phyloP scores from a whole-genome alignment of 2,888 invertebrate species.

The Prosapia bicincta region DNA sequence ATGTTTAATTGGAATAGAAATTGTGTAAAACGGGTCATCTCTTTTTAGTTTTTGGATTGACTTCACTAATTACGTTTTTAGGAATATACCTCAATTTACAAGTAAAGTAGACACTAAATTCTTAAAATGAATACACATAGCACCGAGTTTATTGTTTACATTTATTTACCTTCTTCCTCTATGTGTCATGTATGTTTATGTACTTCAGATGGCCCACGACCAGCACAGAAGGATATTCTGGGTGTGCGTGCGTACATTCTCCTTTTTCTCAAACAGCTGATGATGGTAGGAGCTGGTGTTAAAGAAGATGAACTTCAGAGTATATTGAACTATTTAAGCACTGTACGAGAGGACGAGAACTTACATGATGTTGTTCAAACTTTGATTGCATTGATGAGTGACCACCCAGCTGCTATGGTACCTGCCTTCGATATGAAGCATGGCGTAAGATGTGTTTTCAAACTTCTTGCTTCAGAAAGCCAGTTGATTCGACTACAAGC shows the following conservation, averaged over 20 bases:
- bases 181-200: slow-evolving; percentile 30
- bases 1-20: too few relatives aligned
- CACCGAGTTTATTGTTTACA: too few relatives aligned
- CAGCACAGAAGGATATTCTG: slow-evolving; percentile 90
- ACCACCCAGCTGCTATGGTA: slow-evolving; percentile 98
- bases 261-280: slow-evolving; percentile 91
- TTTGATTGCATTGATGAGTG: slow-evolving; percentile 95
- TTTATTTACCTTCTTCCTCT: too few relatives aligned
- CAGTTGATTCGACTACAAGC: slow-evolving; percentile 95
- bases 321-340: slow-evolving; percentile 87
- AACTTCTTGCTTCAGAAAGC: slow-evolving; percentile 91
- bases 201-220: slow-evolving; percentile 84
- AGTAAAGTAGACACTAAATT: too few relatives aligned
- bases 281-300: slow-evolving; percentile 94
- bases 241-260: slow-evolving; percentile 93
- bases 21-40: too few relatives aligned
- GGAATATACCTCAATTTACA: too few relatives aligned
- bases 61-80: too few relatives aligned
- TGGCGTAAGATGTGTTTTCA: slow-evolving; percentile 95
- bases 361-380: slow-evolving; percentile 96
- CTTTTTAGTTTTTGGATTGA: too few relatives aligned
- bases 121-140: too few relatives aligned
- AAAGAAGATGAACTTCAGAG: slow-evolving; percentile 99
- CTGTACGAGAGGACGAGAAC: slow-evolving; percentile 76
- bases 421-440: slow-evolving; percentile 98